These are phyloP conservation scores for Phrynocephalus versicolor DNA, from an alignment of 2,113 vertebrate genomes.

Conservation along the genomic window DNA sequence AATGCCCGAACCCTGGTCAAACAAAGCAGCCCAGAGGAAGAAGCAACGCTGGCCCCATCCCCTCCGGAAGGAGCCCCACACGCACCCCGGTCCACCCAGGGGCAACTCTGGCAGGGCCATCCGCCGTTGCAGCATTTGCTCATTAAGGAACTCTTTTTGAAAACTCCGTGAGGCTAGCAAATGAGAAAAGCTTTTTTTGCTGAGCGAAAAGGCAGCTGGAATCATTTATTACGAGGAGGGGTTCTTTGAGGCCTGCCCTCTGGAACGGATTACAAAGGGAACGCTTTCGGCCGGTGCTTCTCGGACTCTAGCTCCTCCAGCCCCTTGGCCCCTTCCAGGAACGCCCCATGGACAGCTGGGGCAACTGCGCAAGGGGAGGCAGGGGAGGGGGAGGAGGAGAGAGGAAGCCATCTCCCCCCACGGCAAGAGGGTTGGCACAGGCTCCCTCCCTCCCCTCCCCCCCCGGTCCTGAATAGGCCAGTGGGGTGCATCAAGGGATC, in stretches of 20 bases:
- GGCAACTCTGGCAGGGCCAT: too few relatives aligned
- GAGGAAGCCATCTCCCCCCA: too few relatives aligned
- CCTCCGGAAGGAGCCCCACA: not conserved
- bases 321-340: conserved; percentile 43
- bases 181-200: conserved; percentile 38
- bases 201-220: conserved; percentile 32
- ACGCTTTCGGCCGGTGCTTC: conserved; percentile 4
- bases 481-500: too few relatives aligned
- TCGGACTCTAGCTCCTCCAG: conserved; percentile 50
- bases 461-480: too few relatives aligned
- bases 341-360: conserved; percentile 55
- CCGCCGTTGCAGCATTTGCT: too few relatives aligned
- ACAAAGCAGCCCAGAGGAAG: not conserved
- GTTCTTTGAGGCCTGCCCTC: conserved; percentile 46
- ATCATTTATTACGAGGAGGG: conserved; percentile 37
- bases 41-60: not conserved
- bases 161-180: not conserved
- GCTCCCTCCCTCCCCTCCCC: not conserved
- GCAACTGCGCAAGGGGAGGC: conserved; percentile 26
- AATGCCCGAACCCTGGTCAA: too few relatives aligned
- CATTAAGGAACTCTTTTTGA: too few relatives aligned
- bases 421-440: too few relatives aligned
- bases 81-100: too few relatives aligned
- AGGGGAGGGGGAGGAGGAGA: conserved; percentile 46
- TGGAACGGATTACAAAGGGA: conserved; percentile 60